Conservation (phyloP, 1,140 invertebrate species). For the Drosophila pseudoobscura region DNA sequence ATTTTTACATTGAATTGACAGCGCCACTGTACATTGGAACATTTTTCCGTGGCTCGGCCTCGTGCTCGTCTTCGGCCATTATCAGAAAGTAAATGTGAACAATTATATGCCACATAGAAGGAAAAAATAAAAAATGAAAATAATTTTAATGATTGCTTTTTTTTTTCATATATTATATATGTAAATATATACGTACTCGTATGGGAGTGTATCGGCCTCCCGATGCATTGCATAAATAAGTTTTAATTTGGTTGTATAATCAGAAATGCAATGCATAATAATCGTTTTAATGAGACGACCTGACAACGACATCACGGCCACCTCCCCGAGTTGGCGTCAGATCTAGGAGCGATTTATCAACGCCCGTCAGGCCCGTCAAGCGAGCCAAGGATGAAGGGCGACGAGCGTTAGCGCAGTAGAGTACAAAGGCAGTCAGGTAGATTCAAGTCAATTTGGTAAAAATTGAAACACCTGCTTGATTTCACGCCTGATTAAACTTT, state of each 20-base stretch:
- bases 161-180: not conserved
- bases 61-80: slow-evolving; percentile 28
- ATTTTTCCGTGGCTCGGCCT: slow-evolving; percentile 14
- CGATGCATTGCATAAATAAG: slow-evolving; percentile 64
- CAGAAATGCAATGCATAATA: slow-evolving; percentile 77
- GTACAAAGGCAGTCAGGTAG: slow-evolving; percentile 36
- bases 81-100: slow-evolving; percentile 69
- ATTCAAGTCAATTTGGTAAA: slow-evolving; percentile 78
- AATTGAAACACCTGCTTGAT: slow-evolving; percentile 82
- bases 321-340: slow-evolving; percentile 4
- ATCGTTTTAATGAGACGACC: slow-evolving; percentile 74
- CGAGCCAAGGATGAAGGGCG: slow-evolving; percentile 7
- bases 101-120: slow-evolving; percentile 53
- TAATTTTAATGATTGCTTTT: slow-evolving; percentile 56
- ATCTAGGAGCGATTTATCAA: slow-evolving; percentile 54
- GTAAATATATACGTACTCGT: not conserved
- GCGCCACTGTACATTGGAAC: not conserved
- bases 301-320: slow-evolving; percentile 46
- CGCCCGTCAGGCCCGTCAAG: not conserved
- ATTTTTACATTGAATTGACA: slow-evolving; percentile 56
- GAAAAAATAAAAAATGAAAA: slow-evolving; percentile 45
- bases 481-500: slow-evolving; percentile 80
- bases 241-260: slow-evolving; percentile 78
- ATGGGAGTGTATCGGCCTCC: slow-evolving; percentile 8
- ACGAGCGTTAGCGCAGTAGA: not conserved